These are phyloP conservation scores for Sus cebifrons DNA, from an alignment of 2,797 vertebrate species.

Conservation along the genomic window DNA sequence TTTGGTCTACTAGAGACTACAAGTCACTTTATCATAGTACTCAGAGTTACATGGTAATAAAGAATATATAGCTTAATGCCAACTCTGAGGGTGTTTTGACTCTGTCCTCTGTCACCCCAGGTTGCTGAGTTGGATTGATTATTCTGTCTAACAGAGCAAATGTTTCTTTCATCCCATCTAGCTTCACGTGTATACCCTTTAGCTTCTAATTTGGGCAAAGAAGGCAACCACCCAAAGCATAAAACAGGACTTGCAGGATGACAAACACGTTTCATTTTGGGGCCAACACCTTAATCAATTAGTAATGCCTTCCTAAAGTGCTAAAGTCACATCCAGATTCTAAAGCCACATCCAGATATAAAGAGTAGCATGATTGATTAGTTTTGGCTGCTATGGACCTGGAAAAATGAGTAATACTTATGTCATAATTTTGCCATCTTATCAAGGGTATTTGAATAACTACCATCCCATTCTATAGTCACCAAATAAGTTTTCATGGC, in stretches of 20 bases:
- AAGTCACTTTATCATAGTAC: background rate
- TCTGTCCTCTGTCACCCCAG: background rate
- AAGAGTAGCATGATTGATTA: background rate
- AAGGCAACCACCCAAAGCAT: background rate
- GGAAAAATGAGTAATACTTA: constrained; percentile 25
- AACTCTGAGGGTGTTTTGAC: background rate
- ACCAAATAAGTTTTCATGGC: background rate
- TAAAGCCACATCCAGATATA: constrained; percentile 50
- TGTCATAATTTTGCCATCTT: constrained; percentile 1
- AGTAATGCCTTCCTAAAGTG: constrained; percentile 12
- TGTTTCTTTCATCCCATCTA: background rate
- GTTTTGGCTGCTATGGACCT: background rate
- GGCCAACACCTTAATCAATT: constrained; percentile 19
- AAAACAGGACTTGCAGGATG: background rate
- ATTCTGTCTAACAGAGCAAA: background rate
- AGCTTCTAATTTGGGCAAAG: constrained; percentile 18
- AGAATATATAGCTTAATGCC: background rate
- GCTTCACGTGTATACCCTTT: background rate
- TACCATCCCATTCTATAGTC: background rate
- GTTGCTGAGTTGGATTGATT: background rate
- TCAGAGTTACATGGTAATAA: background rate
- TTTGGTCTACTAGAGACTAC: background rate
- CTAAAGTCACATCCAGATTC: background rate
- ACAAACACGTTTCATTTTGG: background rate
- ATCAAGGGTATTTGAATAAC: background rate